Conservation (phyloP, 2,888 invertebrate species). For the Synanthedon formicaeformis region DNA sequence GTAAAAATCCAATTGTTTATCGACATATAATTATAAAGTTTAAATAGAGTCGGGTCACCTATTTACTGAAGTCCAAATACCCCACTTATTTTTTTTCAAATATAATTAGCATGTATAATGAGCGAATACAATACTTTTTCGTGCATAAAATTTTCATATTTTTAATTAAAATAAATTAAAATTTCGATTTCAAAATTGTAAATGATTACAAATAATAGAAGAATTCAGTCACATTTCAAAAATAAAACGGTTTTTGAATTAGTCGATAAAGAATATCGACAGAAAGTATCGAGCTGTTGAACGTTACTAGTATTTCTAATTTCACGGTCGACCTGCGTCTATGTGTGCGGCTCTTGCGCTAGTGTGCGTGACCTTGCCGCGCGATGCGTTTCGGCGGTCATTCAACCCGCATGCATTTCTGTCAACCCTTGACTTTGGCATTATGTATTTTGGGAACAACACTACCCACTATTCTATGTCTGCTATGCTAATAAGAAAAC, state of each 20-base stretch:
- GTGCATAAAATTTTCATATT: no score
- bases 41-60: neutral
- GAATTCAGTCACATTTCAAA: no score
- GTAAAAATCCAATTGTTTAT: constrained; percentile 28
- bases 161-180: no score
- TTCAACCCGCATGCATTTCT: constrained; percentile 50
- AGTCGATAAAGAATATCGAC: neutral
- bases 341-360: constrained; percentile 27
- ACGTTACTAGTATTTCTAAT: constrained; percentile 62
- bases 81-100: no score
- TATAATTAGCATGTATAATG: no score
- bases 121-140: no score
- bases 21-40: constrained; percentile 4
- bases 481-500: neutral
- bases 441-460: constrained; percentile 4
- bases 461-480: neutral
- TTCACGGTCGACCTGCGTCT: constrained; percentile 49
- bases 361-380: constrained; percentile 64
- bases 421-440: constrained; percentile 59
- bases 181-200: no score
- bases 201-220: no score
- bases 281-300: constrained; percentile 1
- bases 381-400: constrained; percentile 63
- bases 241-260: neutral
- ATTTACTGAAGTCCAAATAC: neutral